Base-by-base conservation (phyloP, 1,140 invertebrate species). In the Cherax destructor region DNA sequence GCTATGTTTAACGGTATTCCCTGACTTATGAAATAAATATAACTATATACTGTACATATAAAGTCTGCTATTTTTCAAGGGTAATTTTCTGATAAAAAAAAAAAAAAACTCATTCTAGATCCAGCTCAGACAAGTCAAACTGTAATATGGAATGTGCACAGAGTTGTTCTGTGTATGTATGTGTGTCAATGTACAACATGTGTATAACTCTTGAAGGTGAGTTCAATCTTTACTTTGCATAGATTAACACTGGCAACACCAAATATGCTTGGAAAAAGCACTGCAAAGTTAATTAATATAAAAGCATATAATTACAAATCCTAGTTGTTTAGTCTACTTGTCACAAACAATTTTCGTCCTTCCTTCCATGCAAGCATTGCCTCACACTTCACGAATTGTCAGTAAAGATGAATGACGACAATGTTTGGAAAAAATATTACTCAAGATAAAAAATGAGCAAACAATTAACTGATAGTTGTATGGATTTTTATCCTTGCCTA, bases 101-200 rank as follows among this genome's bases (percentile, higher is more conserved):
- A n/a, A 7, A 10, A 9, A 30, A n/a, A 7, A n/a, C n/a, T 59
- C 50, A 52, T n/a, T 13, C 56, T 56, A 81, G 18, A 30, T n/a
- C 50, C 16, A 59, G 50, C 50, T 59, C 79, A 81, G 79, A 52
- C 79, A 81, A 81, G 79, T 56, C 79, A 81, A 81, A 81, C 79
- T 56, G 24, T 21, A 81, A 81, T 21, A 74, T 74, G 69, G n/a
- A 74, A 74, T 74, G 69, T 74, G 69, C n/a, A 24, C 24, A 74
- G 24, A 69, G 18, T 18, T 56, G 52, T 21, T 21, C 65, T 18
- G 1, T 21, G 65, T 69, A 21, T n/a, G n/a, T n/a, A n/a, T 69
- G 21, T 6, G 13, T 69, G 65, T 69, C 6, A 69, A 69, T 69
- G 65, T 69, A 69, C 65, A 56, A 41, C 5, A 56, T 56, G 52